phyloP scores from a whole-genome alignment of 2,888 invertebrate species.

The Andrena bucephala region DNA sequence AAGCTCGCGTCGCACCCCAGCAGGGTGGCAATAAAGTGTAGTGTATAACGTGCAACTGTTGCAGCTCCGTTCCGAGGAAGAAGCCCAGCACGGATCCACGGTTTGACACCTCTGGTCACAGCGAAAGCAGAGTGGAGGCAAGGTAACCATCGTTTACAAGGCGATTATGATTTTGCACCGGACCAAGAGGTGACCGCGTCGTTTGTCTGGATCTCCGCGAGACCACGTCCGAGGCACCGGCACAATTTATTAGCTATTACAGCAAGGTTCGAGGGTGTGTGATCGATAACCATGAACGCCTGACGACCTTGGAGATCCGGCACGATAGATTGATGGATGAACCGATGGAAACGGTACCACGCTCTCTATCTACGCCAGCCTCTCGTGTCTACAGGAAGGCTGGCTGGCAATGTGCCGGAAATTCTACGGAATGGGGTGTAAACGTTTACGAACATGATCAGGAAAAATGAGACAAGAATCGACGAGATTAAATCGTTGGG shows the following conservation, averaged over 20 bases:
- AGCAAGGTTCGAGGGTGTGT: slow-evolving; percentile 61
- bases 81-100: too few relatives aligned
- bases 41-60: too few relatives aligned
- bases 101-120: neutral
- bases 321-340: slow-evolving; percentile 71
- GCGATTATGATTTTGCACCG: slow-evolving; percentile 52
- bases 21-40: too few relatives aligned
- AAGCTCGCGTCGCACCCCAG: too few relatives aligned
- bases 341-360: slow-evolving; percentile 59
- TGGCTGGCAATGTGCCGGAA: slow-evolving; percentile 50
- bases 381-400: slow-evolving; percentile 53
- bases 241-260: slow-evolving; percentile 79
- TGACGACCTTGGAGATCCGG: slow-evolving; percentile 74
- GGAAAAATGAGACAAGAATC: slow-evolving; percentile 21
- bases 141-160: slow-evolving; percentile 21
- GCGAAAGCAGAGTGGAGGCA: neutral
- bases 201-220: slow-evolving; percentile 72
- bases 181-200: slow-evolving; percentile 44
- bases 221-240: slow-evolving; percentile 55
- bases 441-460: slow-evolving; percentile 44
- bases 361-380: slow-evolving; percentile 33
- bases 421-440: slow-evolving; percentile 49
- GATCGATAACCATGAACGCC: slow-evolving; percentile 75
- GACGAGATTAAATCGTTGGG: slow-evolving; percentile 22
- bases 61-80: too few relatives aligned